A percentile compares a stretch with the other conserved stretches of the same genome.
phyloP scores from a whole-genome alignment of 1,140 invertebrate genomes.

The Helicoverpa armigera region DNA sequence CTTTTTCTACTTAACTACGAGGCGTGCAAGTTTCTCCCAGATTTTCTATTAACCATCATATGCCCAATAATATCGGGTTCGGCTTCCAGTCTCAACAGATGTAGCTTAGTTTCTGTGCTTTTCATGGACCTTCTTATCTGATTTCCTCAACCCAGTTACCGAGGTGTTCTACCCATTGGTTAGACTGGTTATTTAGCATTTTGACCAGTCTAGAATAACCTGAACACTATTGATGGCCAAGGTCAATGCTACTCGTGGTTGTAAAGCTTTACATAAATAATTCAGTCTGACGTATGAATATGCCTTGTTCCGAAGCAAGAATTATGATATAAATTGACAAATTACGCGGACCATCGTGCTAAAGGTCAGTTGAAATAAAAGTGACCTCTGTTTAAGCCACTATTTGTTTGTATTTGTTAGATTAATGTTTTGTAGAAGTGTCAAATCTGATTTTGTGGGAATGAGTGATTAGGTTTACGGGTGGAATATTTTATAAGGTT shows the following conservation, averaged over 20 bases:
- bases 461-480: conserved; percentile 20
- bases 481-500: background rate
- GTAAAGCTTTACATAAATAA: background rate
- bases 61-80: too few relatives aligned
- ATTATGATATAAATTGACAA: conserved; percentile 5
- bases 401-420: background rate
- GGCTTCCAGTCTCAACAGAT: too few relatives aligned
- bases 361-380: background rate
- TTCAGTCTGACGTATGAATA: background rate
- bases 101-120: too few relatives aligned
- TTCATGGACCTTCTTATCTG: too few relatives aligned
- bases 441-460: conserved; percentile 14
- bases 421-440: conserved; percentile 6
- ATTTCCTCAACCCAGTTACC: too few relatives aligned
- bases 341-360: background rate
- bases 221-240: conserved; percentile 12
- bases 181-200: background rate
- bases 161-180: too few relatives aligned
- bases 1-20: too few relatives aligned
- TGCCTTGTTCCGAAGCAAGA: background rate
- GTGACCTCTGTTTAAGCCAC: too few relatives aligned
- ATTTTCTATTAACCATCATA: too few relatives aligned
- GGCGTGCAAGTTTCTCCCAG: too few relatives aligned
- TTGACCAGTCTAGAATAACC: conserved; percentile 3
- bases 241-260: background rate